Evolutionary conservation across 2,888 invertebrate genomes (phyloP).

Genomic region (Coecobrya sp.): DNA sequence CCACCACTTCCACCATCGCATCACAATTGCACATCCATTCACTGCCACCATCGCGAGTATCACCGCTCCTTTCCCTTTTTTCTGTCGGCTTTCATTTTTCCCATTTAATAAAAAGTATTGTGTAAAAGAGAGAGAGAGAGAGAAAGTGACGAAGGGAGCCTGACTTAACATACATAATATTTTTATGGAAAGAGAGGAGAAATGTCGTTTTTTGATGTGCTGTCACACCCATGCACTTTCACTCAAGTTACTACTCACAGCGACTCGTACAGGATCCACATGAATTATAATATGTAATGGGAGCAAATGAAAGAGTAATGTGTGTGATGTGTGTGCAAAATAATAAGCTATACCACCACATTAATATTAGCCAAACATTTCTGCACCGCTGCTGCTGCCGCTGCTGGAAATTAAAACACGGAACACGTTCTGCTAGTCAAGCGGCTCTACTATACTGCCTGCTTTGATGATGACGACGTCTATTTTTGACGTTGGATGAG

Average conservation of each 20-base stretch:
- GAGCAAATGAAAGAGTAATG: constrained; percentile 26
- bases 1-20: background rate
- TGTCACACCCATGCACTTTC: constrained; percentile 27
- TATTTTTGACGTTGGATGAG: background rate
- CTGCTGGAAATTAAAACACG: background rate
- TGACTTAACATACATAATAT: background rate
- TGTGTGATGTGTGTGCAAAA: background rate
- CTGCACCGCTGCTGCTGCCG: background rate
- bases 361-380: constrained; percentile 4
- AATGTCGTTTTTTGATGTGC: constrained; percentile 11
- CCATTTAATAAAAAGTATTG: background rate
- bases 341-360: background rate
- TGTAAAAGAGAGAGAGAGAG: background rate
- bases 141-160: constrained; percentile 21
- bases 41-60: background rate
- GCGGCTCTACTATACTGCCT: too few relatives aligned
- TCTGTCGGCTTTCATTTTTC: constrained; percentile 1
- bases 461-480: background rate
- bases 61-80: background rate
- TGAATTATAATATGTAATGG: constrained; percentile 21
- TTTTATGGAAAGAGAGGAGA: background rate
- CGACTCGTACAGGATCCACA: background rate
- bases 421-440: background rate
- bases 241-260: background rate
- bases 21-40: constrained; percentile 11